Evolutionary conservation across 2,797 vertebrate species (phyloP).

Genomic region (Epinephelus awoara): DNA sequence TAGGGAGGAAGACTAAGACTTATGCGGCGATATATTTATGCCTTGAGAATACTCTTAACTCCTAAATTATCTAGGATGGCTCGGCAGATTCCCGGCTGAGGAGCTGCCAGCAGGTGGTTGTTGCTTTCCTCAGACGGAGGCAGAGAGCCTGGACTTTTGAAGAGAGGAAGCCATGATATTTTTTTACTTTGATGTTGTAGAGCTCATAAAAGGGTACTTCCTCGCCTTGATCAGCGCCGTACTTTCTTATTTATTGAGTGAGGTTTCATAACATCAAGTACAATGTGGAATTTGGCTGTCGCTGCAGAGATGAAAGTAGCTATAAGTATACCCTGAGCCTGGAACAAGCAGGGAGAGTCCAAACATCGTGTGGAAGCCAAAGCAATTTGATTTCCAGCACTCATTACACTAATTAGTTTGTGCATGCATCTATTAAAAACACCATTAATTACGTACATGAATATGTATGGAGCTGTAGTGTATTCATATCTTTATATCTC

Average conservation of each 20-base stretch:
- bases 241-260: conserved; percentile 67
- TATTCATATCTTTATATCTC: conserved; percentile 14
- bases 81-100: conserved; percentile 48
- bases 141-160: conserved; percentile 63
- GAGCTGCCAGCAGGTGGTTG: conserved; percentile 76
- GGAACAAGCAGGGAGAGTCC: conserved; percentile 14
- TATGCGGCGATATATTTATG: conserved; percentile 63
- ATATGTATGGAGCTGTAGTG: conserved; percentile 10
- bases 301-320: conserved; percentile 46
- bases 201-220: conserved; percentile 70
- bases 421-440: neutral
- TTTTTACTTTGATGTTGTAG: conserved; percentile 67
- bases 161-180: conserved; percentile 58
- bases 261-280: conserved; percentile 65
- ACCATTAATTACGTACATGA: neutral
- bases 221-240: conserved; percentile 65
- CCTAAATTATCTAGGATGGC: conserved; percentile 67
- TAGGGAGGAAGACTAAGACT: conserved; percentile 42
- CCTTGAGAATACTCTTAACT: conserved; percentile 64
- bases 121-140: conserved; percentile 60
- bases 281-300: conserved; percentile 55
- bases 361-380: conserved; percentile 19
- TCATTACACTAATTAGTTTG: conserved; percentile 14
- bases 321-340: conserved; percentile 20
- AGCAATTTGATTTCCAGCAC: conserved; percentile 11